Evolutionary conservation across 2,113 vertebrate genomes (phyloP).

Genomic region (Micromys minutus): DNA sequence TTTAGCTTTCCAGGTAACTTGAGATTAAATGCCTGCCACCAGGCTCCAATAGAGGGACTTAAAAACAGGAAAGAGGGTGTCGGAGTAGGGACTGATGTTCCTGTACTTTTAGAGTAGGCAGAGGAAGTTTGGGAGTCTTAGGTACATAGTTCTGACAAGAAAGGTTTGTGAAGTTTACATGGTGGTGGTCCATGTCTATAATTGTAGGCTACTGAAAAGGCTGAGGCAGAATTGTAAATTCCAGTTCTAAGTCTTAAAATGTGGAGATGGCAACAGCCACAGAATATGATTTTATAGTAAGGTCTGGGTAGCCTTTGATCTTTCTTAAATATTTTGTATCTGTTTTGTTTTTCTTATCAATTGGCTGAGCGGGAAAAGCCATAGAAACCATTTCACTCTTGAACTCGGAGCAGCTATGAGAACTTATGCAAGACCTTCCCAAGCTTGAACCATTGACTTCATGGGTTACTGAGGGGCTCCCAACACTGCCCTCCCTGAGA

Average conservation of each 20-base stretch:
- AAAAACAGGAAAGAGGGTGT: background rate
- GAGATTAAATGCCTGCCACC: background rate
- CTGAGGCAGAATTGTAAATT: background rate
- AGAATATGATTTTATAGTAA: background rate
- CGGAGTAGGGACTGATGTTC: background rate
- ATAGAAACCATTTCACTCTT: background rate
- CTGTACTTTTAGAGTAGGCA: background rate
- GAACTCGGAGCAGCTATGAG: background rate
- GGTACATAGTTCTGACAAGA: background rate
- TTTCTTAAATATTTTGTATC: background rate
- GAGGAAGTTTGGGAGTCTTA: background rate
- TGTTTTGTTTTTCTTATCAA: constrained; percentile 28
- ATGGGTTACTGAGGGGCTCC: no score
- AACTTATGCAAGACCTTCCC: background rate
- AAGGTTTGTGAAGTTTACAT: background rate
- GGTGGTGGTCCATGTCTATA: background rate
- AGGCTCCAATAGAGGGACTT: background rate
- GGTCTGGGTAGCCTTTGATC: background rate
- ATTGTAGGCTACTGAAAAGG: background rate
- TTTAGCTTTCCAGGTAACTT: background rate
- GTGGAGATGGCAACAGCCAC: background rate
- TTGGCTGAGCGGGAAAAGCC: constrained; percentile 50
- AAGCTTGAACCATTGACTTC: background rate
- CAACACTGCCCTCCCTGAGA: background rate
- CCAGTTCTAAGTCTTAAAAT: background rate